Evolutionary conservation across 2,113 vertebrate species (phyloP).

Genomic region (Coryphaenoides rupestris): DNA sequence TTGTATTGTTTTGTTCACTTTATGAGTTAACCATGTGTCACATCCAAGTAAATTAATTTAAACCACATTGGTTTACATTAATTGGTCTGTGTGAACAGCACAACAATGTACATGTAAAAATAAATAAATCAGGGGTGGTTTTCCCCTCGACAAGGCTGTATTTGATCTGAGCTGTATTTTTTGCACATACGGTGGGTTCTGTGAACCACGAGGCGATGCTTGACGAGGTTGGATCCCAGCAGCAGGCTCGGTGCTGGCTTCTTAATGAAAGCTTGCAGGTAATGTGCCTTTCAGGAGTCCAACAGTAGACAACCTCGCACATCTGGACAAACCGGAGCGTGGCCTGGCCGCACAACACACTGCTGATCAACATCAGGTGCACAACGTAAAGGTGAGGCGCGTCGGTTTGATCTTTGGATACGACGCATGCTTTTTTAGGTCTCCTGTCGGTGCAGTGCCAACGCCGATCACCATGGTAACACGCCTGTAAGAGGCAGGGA

Average conservation of each 20-base stretch:
- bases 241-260: conserved; percentile 26
- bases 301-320: conserved; percentile 4
- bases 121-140: too few relatives aligned
- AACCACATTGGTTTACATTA: too few relatives aligned
- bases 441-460: conserved; percentile 5
- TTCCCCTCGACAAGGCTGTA: too few relatives aligned
- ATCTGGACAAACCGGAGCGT: too few relatives aligned
- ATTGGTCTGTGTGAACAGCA: too few relatives aligned
- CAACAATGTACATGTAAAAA: too few relatives aligned
- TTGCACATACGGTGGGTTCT: background rate
- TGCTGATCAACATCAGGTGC: too few relatives aligned
- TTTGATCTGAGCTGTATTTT: too few relatives aligned
- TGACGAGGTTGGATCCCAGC: conserved; percentile 16
- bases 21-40: too few relatives aligned
- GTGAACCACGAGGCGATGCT: background rate
- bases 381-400: conserved; percentile 13
- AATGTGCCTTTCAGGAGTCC: conserved; percentile 8
- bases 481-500: conserved; percentile 29
- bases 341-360: too few relatives aligned
- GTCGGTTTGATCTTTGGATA: conserved; percentile 42
- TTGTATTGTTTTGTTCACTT: too few relatives aligned
- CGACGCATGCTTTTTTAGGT: conserved; percentile 20
- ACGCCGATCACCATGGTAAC: conserved; percentile 48
- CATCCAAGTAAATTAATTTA: too few relatives aligned
- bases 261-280: conserved; percentile 2